A percentile compares a stretch with the other conserved stretches of the same genome.
These are phyloP conservation scores for Gymnocephalus cernua DNA, from an alignment of 2,113 vertebrate species.

Conservation along the genomic window DNA sequence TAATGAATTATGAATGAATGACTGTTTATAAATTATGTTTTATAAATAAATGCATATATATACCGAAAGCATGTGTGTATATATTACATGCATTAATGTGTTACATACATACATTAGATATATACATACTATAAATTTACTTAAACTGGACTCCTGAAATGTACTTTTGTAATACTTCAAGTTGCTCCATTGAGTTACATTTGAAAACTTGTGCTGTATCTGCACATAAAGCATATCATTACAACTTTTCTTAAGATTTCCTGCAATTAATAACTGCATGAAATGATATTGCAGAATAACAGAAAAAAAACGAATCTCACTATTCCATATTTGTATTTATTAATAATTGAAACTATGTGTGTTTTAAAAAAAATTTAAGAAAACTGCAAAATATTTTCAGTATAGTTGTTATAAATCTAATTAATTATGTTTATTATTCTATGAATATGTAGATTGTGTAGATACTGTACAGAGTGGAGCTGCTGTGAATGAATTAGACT, in stretches of 20 bases:
- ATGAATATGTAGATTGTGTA: constrained; percentile 75
- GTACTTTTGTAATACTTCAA: constrained; percentile 12
- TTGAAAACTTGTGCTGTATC: neutral
- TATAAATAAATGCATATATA: neutral
- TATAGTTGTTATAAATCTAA: constrained; percentile 51
- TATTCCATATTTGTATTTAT: constrained; percentile 13
- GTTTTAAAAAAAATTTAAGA: constrained; percentile 47
- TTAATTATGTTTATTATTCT: constrained; percentile 72
- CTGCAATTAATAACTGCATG: constrained; percentile 11
- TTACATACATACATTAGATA: neutral
- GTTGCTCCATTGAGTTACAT: neutral
- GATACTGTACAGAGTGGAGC: constrained; percentile 68
- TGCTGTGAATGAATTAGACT: constrained; percentile 78
- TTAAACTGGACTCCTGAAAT: neutral
- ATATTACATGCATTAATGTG: neutral
- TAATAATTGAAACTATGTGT: constrained; percentile 28
- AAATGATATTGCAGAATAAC: neutral
- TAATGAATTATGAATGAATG: neutral
- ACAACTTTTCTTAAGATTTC: constrained; percentile 9
- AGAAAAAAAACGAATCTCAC: constrained; percentile 1
- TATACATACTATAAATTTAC: neutral
- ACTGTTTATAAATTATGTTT: neutral
- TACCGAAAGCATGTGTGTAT: neutral
- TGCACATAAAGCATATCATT: constrained; percentile 18
- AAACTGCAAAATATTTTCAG: constrained; percentile 26